A percentile compares a stretch with the other conserved stretches of the same genome.
These are phyloP conservation scores for Orchesella flavescens DNA, from an alignment of 2,888 invertebrate species.

Conservation along the genomic window DNA sequence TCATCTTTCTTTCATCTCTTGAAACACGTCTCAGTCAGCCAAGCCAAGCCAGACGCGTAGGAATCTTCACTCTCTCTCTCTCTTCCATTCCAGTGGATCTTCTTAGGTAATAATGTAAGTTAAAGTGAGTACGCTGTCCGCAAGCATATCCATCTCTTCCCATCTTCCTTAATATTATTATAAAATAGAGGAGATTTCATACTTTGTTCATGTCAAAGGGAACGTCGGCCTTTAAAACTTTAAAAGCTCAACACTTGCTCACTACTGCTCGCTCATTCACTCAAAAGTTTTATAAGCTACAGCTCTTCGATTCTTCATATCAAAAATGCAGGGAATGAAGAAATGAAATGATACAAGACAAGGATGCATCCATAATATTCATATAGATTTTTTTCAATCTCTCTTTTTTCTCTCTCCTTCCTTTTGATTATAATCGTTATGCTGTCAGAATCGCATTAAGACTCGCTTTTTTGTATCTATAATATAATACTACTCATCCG, in stretches of 20 bases:
- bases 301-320: background rate
- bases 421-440: conserved; percentile 69
- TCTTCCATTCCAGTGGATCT: conserved; percentile 4
- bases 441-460: conserved; percentile 70
- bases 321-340: background rate
- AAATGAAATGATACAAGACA: too few relatives aligned
- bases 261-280: background rate
- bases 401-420: conserved; percentile 44
- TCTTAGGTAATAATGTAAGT: background rate
- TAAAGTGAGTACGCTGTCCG: conserved; percentile 54
- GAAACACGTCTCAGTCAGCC: background rate
- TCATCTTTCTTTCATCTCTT: conserved; percentile 35
- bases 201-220: conserved; percentile 55
- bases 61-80: background rate
- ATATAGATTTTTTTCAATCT: conserved; percentile 14
- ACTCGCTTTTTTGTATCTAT: conserved; percentile 61
- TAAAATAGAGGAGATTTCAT: conserved; percentile 57
- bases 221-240: conserved; percentile 58
- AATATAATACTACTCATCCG: conserved; percentile 62
- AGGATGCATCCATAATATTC: too few relatives aligned
- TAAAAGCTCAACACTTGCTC: conserved; percentile 54
- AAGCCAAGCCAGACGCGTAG: background rate
- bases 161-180: conserved; percentile 34
- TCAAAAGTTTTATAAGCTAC: background rate
- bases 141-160: conserved; percentile 50